Base-by-base conservation (phyloP, 2,113 vertebrate species). In the Hemichromis elongatus region DNA sequence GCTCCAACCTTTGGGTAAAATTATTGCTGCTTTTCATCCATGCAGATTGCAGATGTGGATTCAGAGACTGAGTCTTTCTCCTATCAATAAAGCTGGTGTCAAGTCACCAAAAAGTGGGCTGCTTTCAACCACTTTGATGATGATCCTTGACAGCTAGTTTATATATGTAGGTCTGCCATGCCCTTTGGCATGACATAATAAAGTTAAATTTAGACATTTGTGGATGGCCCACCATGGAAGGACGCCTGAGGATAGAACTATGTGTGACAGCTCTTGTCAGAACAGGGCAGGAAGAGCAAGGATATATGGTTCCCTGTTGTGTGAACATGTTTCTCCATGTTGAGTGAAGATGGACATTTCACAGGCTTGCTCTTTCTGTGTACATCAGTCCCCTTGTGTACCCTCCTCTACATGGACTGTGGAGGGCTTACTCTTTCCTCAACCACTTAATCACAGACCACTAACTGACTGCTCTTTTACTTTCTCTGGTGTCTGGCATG, bases 201-300 rank as follows among this genome's bases (percentile, higher is more conserved):
- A 89, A 94, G 92, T 96, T 93, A 92, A 80, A 80, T 88, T 77
- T 89, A 88, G 86, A 89, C 89, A 47, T 84, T 82, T 80, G 85
- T 78, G 68, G 79, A 42, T 61, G 70, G 94, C 94, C 94, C 95
- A 92, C 95, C 94, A 7, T 90, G 87, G 91, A 86, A 92, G 92
- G 93, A 61, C 2, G 92, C 94, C 93, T 42, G 82, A 87, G 90
- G 93, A 86, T 37, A 90, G 85, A 91, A 87, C 91, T 79, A 84
- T 52, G 82, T 81, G 81, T 89, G 88, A 81, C 45, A 28, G 61
- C 59, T 70, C 82, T 84, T 79, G 86, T 88, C 88, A 91, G 77
- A 91, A 54, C 47, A 59, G 45, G 84, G 85, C 85, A 89, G 83
- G 86, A 82, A 80, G 75, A 13, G 26, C 57, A n/a, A 5, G 66